A percentile compares a stretch with the other conserved stretches of the same genome.
phyloP scores from a whole-genome alignment of 2,113 vertebrate genomes.

The Psilopogon haemacephalus region DNA sequence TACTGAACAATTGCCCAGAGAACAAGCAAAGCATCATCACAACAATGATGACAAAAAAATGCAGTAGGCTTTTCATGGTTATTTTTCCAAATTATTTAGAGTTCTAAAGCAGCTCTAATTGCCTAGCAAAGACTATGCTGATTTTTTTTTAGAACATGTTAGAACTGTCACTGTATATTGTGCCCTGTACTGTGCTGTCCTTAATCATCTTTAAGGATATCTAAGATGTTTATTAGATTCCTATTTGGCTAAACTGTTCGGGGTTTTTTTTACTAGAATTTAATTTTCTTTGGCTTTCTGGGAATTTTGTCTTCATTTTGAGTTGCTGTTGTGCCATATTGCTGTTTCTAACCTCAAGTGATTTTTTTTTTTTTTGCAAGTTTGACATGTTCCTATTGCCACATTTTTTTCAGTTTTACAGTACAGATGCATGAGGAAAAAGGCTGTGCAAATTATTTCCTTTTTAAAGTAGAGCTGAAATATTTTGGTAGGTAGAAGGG shows the following conservation, averaged over 20 bases:
- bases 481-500: background rate
- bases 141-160: background rate
- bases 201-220: background rate
- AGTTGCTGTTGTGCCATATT: background rate
- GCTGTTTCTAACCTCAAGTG: background rate
- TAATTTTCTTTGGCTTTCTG: background rate
- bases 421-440: background rate
- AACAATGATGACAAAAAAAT: background rate
- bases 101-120: background rate
- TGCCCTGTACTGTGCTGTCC: background rate
- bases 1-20: background rate
- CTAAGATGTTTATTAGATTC: background rate
- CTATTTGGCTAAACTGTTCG: background rate
- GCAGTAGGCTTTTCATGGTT: background rate
- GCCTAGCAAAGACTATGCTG: background rate
- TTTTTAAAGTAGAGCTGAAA: background rate
- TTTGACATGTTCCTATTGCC: background rate
- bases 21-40: background rate
- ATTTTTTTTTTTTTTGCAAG: background rate
- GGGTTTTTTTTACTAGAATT: background rate
- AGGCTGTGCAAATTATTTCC: background rate
- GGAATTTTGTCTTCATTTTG: background rate
- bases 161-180: background rate
- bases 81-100: background rate
- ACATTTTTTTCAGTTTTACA: background rate